Evolutionary conservation across 2,113 vertebrate genomes (phyloP).

Genomic region (Condylura cristata): DNA sequence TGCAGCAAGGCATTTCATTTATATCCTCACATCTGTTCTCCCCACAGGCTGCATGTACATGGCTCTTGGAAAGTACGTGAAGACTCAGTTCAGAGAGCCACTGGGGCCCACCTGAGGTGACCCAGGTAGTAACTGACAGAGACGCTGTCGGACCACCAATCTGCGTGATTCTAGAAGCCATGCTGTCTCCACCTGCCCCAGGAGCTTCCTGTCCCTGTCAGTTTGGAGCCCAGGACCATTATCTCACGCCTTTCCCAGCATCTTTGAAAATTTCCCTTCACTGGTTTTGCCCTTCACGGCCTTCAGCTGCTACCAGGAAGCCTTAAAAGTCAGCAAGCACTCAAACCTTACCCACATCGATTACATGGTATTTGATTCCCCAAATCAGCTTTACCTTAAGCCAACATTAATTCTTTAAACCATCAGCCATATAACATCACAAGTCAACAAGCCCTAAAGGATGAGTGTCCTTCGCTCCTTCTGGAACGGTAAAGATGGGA

Average conservation of each 20-base stretch:
- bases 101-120: background rate
- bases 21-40: background rate
- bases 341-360: background rate
- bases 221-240: background rate
- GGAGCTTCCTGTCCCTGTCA: background rate
- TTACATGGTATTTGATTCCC: background rate
- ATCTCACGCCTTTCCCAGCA: background rate
- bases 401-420: background rate
- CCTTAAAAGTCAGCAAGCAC: background rate
- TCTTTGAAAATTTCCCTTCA: background rate
- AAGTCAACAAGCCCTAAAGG: background rate
- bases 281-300: background rate
- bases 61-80: background rate
- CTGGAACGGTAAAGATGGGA: background rate
- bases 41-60: background rate
- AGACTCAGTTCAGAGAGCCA: background rate
- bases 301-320: background rate
- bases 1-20: background rate
- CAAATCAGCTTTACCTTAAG: slow-evolving; percentile 6
- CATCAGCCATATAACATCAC: background rate
- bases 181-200: background rate
- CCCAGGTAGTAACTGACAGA: background rate
- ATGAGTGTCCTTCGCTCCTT: background rate
- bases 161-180: background rate
- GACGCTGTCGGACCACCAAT: background rate